Conservation (phyloP, 2,888 invertebrate genomes). For the Apodemia zela region DNA sequence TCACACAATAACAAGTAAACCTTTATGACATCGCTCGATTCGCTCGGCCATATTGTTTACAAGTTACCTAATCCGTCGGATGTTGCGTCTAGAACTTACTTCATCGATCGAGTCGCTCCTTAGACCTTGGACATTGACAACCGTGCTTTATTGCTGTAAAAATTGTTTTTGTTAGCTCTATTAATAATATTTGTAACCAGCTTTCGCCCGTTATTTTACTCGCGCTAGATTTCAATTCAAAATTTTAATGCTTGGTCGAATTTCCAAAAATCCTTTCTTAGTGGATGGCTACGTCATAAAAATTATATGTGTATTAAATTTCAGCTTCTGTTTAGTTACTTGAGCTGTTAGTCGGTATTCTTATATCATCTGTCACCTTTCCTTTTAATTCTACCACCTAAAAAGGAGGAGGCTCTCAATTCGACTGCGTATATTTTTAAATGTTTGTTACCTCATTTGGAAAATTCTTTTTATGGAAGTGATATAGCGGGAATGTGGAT, state of each 20-base stretch:
- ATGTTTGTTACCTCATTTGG: no score
- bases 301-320: no score
- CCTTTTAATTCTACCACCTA: no score
- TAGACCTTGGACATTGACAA: constrained; percentile 2
- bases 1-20: not conserved
- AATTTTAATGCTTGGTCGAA: not conserved
- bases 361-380: no score
- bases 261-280: not conserved
- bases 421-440: no score
- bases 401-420: no score
- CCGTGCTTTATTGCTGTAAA: not conserved
- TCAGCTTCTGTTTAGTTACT: no score
- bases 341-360: no score
- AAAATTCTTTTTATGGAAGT: no score
- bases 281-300: not conserved
- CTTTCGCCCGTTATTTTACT: not conserved
- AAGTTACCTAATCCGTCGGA: constrained; percentile 9
- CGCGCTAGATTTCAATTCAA: not conserved
- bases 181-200: not conserved
- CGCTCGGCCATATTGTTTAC: not conserved
- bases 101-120: not conserved
- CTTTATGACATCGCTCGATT: not conserved
- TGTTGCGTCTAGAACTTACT: constrained; percentile 12
- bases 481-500: no score
- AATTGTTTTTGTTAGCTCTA: not conserved